Conservation (phyloP, 92 coral and sea anemone genomes). For the Montipora capitata region DNA sequence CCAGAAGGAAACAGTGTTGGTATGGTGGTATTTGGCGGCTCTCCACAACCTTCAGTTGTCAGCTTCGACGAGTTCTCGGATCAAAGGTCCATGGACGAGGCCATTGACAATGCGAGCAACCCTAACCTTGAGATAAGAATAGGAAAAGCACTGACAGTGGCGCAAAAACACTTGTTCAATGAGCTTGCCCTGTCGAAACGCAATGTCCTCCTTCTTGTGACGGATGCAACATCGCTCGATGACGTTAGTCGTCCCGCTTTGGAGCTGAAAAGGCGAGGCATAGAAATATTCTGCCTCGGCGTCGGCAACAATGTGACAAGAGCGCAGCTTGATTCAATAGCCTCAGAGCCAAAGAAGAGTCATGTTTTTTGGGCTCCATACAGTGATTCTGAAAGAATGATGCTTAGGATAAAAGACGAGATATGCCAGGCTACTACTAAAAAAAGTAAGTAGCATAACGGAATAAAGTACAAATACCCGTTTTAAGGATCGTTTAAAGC, state of each 20-base stretch:
- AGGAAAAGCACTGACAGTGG: conserved; percentile 87
- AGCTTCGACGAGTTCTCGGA: conserved; percentile 84
- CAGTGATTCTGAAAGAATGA: conserved; percentile 56
- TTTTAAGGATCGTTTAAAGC: not conserved
- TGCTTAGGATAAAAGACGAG: conserved; percentile 67
- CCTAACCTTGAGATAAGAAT: conserved; percentile 84
- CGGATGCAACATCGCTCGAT: conserved; percentile 95
- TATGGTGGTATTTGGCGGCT: conserved; percentile 92
- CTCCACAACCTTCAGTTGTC: conserved; percentile 87
- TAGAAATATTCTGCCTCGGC: conserved; percentile 92
- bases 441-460: conserved; percentile 8
- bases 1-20: conserved; percentile 91
- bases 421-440: conserved; percentile 50
- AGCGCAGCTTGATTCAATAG: conserved; percentile 86
- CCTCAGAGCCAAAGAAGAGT: conserved; percentile 79
- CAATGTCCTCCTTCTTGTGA: conserved; percentile 84
- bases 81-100: conserved; percentile 87
- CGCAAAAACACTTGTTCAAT: conserved; percentile 83
- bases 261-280: conserved; percentile 86
- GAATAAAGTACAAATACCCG: not conserved
- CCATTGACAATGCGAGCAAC: conserved; percentile 88
- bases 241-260: conserved; percentile 89
- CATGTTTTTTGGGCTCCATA: conserved; percentile 89
- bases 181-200: conserved; percentile 76
- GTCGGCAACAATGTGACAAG: conserved; percentile 84